Percentiles rank a stretch among this genome's conserved stretches.
Conservation (phyloP, 2,113 vertebrate species). For the Notiomystis cincta region DNA sequence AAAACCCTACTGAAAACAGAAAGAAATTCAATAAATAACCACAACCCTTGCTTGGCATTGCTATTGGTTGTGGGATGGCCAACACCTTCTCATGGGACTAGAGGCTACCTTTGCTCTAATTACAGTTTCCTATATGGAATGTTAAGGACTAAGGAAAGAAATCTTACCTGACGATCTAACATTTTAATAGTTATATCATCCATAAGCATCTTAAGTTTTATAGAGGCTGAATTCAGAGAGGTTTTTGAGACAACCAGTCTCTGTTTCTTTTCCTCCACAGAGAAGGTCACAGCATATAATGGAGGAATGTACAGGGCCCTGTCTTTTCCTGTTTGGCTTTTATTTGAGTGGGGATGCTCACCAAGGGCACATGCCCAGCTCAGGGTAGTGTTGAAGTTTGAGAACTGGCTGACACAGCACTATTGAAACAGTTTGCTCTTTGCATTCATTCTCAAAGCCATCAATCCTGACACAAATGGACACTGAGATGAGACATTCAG, state of each 20-base stretch:
- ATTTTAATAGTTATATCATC: constrained; percentile 6
- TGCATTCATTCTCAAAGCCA: neutral
- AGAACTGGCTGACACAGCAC: constrained; percentile 10
- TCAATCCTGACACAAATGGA: constrained; percentile 34
- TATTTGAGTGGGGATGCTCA: neutral
- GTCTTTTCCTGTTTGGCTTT: neutral
- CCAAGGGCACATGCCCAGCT: neutral
- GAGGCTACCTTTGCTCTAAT: constrained; percentile 61
- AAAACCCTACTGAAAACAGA: constrained; percentile 15
- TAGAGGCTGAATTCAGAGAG: neutral
- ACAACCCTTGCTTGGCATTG: constrained; percentile 53
- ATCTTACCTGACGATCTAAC: constrained; percentile 38
- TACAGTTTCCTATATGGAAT: constrained; percentile 58
- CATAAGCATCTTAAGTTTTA: constrained; percentile 6
- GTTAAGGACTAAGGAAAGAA: constrained; percentile 61
- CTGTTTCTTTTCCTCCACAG: neutral
- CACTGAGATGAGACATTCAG: constrained; percentile 14
- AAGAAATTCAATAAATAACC: constrained; percentile 61
- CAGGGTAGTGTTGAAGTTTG: neutral
- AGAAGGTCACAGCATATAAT: neutral
- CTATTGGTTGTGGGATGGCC: constrained; percentile 27
- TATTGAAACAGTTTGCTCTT: constrained; percentile 29
- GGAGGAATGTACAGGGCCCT: neutral
- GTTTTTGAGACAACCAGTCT: neutral
- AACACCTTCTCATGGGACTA: constrained; percentile 40